Percentiles rank a stretch among this genome's conserved stretches.
These are phyloP conservation scores for Drosophila tanythrix DNA, from an alignment of 2,888 invertebrate genomes.

Conservation along the genomic window DNA sequence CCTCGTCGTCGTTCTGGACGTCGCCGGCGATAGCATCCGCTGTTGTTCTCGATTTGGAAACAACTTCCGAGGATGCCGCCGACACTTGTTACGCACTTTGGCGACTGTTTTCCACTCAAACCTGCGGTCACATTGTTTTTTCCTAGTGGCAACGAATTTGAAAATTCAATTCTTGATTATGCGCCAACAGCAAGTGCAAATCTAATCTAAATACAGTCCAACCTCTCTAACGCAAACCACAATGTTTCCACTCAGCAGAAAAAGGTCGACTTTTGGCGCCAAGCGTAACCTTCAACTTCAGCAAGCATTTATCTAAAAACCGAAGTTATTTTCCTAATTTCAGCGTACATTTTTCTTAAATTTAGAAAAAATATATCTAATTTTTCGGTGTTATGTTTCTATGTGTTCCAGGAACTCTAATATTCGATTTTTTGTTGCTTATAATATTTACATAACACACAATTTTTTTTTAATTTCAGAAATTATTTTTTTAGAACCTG, in stretches of 20 bases:
- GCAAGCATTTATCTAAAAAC: background rate
- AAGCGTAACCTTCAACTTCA: background rate
- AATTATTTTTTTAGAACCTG: background rate
- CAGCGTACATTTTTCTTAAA: background rate
- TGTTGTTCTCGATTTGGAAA: conserved; percentile 56
- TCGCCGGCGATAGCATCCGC: conserved; percentile 49
- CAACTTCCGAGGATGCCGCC: conserved; percentile 70
- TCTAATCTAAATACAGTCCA: background rate
- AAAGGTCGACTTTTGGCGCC: background rate
- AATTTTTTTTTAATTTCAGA: background rate
- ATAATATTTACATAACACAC: background rate
- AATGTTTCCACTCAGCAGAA: background rate
- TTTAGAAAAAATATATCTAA: background rate
- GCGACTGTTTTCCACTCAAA: conserved; percentile 60
- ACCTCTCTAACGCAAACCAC: background rate
- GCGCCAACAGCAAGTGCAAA: conserved; percentile 32
- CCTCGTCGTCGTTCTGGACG: conserved; percentile 48
- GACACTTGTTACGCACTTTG: conserved; percentile 82
- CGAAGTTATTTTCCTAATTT: background rate
- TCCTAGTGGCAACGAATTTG: conserved; percentile 24
- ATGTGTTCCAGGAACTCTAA: background rate
- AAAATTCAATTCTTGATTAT: conserved; percentile 41
- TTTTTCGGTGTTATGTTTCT: background rate
- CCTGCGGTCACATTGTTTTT: conserved; percentile 17
- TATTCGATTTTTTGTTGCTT: background rate